Percentiles rank a stretch among this genome's conserved stretches.
Evolutionary conservation across 2,113 vertebrate species (phyloP).

Genomic region (Smithornis capensis): DNA sequence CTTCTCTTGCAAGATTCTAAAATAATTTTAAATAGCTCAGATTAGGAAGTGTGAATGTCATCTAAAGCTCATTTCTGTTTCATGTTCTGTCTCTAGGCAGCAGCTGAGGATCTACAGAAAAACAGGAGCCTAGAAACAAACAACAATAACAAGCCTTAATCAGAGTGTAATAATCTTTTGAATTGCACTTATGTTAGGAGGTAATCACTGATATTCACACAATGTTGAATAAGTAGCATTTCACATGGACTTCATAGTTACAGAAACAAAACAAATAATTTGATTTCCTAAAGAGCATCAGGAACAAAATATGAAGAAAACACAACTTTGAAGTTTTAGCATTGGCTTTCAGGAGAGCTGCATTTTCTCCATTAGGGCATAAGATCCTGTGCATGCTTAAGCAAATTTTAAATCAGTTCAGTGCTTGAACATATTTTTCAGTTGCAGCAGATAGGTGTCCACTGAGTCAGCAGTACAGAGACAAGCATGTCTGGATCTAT

Average conservation of each 20-base stretch:
- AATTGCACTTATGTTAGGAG: slow-evolving; percentile 59
- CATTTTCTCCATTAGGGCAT: background rate
- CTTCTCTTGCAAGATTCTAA: slow-evolving; percentile 46
- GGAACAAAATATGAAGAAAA: background rate
- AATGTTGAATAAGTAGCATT: slow-evolving; percentile 37
- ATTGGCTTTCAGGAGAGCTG: background rate
- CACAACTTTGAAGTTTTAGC: background rate
- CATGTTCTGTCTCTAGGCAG: slow-evolving; percentile 34
- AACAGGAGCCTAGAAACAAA: slow-evolving; percentile 59
- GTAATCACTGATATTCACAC: slow-evolving; percentile 49
- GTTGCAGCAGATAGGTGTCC: background rate
- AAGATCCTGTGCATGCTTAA: background rate
- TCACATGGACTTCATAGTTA: slow-evolving; percentile 25
- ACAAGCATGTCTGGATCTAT: background rate
- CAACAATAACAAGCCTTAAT: slow-evolving; percentile 56
- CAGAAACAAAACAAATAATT: background rate
- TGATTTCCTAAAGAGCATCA: background rate
- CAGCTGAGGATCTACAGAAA: slow-evolving; percentile 48
- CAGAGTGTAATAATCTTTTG: slow-evolving; percentile 52
- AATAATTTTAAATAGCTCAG: slow-evolving; percentile 57
- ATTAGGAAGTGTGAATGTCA: slow-evolving; percentile 53
- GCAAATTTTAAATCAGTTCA: background rate
- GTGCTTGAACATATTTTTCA: background rate
- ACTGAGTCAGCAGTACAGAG: background rate
- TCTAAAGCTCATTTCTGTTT: slow-evolving; percentile 56